Conservation (phyloP, 2,113 vertebrate species). For the Anoura caudifer region DNA sequence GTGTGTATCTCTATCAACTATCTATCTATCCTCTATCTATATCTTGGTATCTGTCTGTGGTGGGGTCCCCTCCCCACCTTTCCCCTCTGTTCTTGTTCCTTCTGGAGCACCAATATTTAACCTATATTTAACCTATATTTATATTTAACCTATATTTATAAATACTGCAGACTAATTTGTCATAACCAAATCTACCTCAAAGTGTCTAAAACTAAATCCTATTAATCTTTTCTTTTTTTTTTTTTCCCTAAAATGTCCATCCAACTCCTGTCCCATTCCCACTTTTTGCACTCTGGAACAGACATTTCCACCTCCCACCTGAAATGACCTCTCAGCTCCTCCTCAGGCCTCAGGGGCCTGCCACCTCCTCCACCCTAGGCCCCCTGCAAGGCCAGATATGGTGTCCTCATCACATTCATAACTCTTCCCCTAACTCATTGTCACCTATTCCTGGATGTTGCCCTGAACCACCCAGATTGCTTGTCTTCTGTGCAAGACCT, state of each 20-base stretch:
- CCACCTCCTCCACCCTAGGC: rapidly evolving
- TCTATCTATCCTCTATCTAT: neutral
- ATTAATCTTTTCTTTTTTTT: neutral
- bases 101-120: neutral
- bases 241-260: neutral
- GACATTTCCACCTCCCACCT: neutral
- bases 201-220: neutral
- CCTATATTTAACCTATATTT: too few species aligned
- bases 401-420: neutral
- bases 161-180: neutral
- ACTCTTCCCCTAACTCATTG: too few species aligned
- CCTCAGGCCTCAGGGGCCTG: neutral
- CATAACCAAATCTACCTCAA: neutral
- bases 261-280: neutral
- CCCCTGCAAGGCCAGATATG: neutral
- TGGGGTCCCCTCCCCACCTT: neutral
- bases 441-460: neutral
- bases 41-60: neutral
- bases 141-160: neutral
- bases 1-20: neutral
- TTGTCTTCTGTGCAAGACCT: neutral
- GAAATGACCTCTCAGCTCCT: neutral
- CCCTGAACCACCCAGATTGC: neutral
- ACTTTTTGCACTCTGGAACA: neutral
- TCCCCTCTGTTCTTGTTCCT: neutral